Percentiles rank a stretch among this genome's conserved stretches.
Evolutionary conservation across 2,113 vertebrate genomes (phyloP).

Genomic region (Callaeas wilsoni): DNA sequence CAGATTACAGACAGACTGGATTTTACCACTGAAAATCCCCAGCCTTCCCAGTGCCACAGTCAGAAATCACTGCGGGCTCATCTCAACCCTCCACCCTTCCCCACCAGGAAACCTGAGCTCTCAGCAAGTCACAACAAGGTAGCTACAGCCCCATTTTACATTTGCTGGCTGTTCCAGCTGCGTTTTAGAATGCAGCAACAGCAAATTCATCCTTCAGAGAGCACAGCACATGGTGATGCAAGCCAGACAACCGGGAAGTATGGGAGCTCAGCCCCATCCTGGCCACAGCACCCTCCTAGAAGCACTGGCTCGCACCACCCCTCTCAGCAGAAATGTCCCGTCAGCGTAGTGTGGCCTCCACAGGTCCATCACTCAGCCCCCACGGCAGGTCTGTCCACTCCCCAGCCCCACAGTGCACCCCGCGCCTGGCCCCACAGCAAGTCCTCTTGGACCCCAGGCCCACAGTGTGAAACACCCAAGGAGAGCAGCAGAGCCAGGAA

Average conservation of each 20-base stretch:
- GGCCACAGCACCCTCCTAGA: neutral
- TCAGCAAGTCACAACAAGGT: neutral
- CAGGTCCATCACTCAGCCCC: neutral
- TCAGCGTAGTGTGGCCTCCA: neutral
- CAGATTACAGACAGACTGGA: neutral
- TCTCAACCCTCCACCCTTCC: neutral
- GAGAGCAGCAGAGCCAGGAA: neutral
- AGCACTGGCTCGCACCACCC: accelerated
- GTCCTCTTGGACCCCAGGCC: neutral
- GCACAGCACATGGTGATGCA: accelerated
- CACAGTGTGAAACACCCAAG: no score
- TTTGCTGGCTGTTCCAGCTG: neutral
- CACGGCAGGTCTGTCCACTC: neutral
- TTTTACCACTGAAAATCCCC: neutral
- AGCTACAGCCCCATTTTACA: neutral
- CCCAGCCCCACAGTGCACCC: neutral
- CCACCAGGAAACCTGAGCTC: neutral
- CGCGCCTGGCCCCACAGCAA: neutral
- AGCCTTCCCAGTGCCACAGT: accelerated
- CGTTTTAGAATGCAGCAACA: neutral
- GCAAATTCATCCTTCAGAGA: neutral
- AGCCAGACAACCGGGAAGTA: neutral
- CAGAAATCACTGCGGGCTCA: neutral
- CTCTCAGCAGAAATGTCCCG: accelerated
- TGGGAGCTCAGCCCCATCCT: neutral